These are phyloP conservation scores for Leptinotarsa lineolata DNA, from an alignment of 1,140 invertebrate species.

Conservation along the genomic window DNA sequence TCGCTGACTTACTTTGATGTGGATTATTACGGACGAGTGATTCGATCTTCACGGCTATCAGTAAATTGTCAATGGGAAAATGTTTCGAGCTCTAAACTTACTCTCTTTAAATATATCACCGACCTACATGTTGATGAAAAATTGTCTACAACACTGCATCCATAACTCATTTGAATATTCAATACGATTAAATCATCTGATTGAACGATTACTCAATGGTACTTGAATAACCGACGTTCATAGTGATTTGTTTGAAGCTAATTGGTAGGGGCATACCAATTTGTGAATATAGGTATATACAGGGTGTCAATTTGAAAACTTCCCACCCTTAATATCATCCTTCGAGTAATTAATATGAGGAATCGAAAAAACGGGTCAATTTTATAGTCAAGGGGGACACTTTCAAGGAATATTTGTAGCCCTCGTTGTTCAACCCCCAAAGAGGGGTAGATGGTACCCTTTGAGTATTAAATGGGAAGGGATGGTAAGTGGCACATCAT, in stretches of 20 bases:
- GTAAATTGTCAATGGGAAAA: background rate
- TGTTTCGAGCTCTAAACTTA: background rate
- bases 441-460: too few relatives aligned
- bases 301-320: too few relatives aligned
- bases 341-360: too few relatives aligned
- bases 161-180: background rate
- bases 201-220: background rate
- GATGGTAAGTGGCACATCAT: too few relatives aligned
- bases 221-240: constrained; percentile 1
- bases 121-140: background rate
- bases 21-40: background rate
- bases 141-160: background rate
- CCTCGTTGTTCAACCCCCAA: too few relatives aligned
- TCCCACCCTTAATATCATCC: too few relatives aligned
- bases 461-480: too few relatives aligned
- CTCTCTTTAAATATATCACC: background rate
- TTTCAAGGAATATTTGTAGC: too few relatives aligned
- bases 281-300: too few relatives aligned
- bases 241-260: background rate
- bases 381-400: too few relatives aligned
- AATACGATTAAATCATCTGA: background rate
- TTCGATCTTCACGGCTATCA: background rate
- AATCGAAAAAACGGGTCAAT: too few relatives aligned
- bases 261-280: background rate
- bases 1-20: background rate